Conservation (phyloP, 1,140 invertebrate genomes). For the Trichomalopsis sarcophagae region DNA sequence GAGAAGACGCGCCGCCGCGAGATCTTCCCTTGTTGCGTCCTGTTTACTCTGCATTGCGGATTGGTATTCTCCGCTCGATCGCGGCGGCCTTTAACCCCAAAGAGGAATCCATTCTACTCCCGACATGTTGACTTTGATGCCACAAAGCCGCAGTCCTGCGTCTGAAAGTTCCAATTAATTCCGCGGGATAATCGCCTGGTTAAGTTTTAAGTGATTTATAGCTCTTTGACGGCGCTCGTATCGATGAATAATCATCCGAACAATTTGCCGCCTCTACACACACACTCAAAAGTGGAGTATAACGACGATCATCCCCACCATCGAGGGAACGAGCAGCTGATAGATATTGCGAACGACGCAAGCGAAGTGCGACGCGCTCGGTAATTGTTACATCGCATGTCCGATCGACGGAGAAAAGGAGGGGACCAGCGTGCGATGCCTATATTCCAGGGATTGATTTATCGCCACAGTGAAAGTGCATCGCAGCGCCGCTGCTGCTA, state of each 20-base stretch:
- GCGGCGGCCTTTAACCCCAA: background rate
- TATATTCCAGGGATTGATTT: constrained; percentile 61
- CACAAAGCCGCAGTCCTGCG: background rate
- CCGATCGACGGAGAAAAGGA: constrained; percentile 59
- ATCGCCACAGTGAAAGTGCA: constrained; percentile 58
- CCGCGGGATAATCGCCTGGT: background rate
- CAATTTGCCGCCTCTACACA: background rate
- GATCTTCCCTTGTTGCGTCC: background rate
- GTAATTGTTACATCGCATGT: constrained; percentile 70
- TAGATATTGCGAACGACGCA: constrained; percentile 64
- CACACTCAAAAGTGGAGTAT: background rate
- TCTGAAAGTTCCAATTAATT: constrained; percentile 28
- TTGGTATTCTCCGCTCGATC: background rate
- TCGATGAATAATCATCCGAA: background rate
- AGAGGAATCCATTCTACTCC: background rate
- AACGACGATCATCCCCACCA: background rate
- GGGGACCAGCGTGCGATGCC: constrained; percentile 51
- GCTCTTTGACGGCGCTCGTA: background rate
- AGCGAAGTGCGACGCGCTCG: constrained; percentile 50
- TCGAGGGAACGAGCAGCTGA: constrained; percentile 46
- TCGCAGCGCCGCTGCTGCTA: constrained; percentile 38
- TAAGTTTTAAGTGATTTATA: background rate
- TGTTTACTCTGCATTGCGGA: constrained; percentile 8
- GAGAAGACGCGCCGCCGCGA: background rate
- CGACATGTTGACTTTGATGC: constrained; percentile 7